phyloP scores from a whole-genome alignment of 2,113 vertebrate genomes.

The Cacatua alba region DNA sequence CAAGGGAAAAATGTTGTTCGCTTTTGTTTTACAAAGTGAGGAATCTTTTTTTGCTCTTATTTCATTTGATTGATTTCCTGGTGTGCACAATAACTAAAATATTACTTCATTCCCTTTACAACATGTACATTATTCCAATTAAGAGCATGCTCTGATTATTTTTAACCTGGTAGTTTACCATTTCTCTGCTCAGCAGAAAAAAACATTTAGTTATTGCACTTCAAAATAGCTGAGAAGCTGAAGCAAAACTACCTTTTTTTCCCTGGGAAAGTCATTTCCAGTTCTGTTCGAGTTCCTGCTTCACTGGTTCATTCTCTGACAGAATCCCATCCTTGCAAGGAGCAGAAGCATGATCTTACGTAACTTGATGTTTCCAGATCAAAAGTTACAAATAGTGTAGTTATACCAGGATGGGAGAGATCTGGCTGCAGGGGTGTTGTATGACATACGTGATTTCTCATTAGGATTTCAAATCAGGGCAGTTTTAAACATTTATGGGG shows the following conservation, averaged over 20 bases:
- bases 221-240: constrained; percentile 45
- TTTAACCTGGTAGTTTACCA: constrained; percentile 14
- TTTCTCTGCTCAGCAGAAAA: not conserved
- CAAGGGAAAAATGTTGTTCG: not conserved
- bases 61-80: constrained; percentile 29
- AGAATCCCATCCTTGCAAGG: constrained; percentile 55
- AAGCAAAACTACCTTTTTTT: constrained; percentile 44
- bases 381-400: constrained; percentile 61
- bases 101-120: constrained; percentile 18
- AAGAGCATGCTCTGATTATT: constrained; percentile 3
- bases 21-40: constrained; percentile 8
- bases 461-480: constrained; percentile 13
- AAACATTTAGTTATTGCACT: constrained; percentile 17
- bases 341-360: constrained; percentile 58
- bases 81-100: constrained; percentile 1
- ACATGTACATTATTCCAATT: not conserved
- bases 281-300: constrained; percentile 65
- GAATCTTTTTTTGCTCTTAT: not conserved
- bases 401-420: constrained; percentile 11
- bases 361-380: constrained; percentile 73
- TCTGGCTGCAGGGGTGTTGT: not conserved
- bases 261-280: constrained; percentile 65
- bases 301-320: constrained; percentile 63
- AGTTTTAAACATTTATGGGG: not conserved
- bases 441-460: not conserved